A percentile compares a stretch with the other conserved stretches of the same genome.
These are phyloP conservation scores for Fregata magnificens DNA, from an alignment of 2,113 vertebrate genomes.

Conservation along the genomic window DNA sequence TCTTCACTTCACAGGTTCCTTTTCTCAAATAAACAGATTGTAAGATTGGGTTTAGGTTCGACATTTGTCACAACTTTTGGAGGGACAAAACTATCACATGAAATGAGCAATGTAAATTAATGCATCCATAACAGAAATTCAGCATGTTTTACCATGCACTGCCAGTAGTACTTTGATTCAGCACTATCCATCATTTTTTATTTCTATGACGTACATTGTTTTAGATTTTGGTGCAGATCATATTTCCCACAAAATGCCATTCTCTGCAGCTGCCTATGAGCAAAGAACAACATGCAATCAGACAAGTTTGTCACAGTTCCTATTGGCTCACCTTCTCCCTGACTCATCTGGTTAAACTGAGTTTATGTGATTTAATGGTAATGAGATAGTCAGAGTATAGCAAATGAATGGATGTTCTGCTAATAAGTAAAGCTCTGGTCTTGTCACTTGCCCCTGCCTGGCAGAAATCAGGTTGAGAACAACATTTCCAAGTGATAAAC, in stretches of 20 bases:
- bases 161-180: background rate
- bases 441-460: background rate
- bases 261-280: background rate
- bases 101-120: background rate
- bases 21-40: background rate
- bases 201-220: background rate
- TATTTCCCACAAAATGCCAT: background rate
- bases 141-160: background rate
- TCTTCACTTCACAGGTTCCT: background rate
- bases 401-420: background rate
- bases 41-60: background rate
- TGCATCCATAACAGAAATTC: background rate
- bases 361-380: background rate
- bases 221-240: background rate
- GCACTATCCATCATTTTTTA: background rate
- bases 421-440: background rate
- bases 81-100: background rate
- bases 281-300: background rate
- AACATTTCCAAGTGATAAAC: background rate
- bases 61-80: background rate
- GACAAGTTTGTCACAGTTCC: background rate
- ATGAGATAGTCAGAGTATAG: background rate
- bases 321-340: background rate
- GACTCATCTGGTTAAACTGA: background rate
- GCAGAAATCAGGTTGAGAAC: background rate